Evolutionary conservation across 2,888 invertebrate genomes (phyloP).

Genomic region (Rhamphomyia laevipes): DNA sequence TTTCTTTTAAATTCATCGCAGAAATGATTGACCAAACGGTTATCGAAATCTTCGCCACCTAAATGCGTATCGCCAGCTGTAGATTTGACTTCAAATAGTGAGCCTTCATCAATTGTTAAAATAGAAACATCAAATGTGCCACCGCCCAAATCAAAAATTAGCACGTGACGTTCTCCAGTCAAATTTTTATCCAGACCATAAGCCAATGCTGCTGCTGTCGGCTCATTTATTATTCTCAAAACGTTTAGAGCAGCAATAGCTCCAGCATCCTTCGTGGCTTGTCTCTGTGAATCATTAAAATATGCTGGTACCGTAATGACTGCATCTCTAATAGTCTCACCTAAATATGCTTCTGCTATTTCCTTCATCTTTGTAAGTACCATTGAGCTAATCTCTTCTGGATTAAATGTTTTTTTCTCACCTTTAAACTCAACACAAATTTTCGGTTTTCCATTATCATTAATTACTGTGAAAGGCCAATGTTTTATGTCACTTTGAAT

Average conservation of each 20-base stretch:
- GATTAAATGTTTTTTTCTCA: constrained; percentile 77
- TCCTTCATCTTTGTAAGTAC: constrained; percentile 89
- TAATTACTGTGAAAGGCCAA: constrained; percentile 85
- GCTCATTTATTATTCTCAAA: constrained; percentile 83
- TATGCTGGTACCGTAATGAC: constrained; percentile 86
- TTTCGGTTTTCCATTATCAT: constrained; percentile 68
- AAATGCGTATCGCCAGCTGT: constrained; percentile 89
- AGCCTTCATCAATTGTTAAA: constrained; percentile 82
- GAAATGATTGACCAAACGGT: constrained; percentile 73
- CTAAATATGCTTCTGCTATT: constrained; percentile 78
- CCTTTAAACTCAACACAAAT: constrained; percentile 79
- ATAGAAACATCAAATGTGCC: constrained; percentile 94
- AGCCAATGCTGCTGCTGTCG: constrained; percentile 83
- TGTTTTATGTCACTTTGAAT: constrained; percentile 89
- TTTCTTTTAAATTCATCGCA: constrained; percentile 76
- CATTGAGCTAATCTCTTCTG: constrained; percentile 85
- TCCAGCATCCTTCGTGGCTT: constrained; percentile 90
- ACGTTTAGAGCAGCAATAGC: constrained; percentile 82
- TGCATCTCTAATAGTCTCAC: constrained; percentile 68
- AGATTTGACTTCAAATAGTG: constrained; percentile 79
- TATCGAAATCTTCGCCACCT: constrained; percentile 85
- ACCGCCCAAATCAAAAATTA: constrained; percentile 52
- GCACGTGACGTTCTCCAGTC: constrained; percentile 65
- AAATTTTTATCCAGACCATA: constrained; percentile 82
- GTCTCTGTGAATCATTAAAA: constrained; percentile 79